Evolutionary conservation across 2,113 vertebrate species (phyloP), one percentile per base, ranked within the genome.

Genomic region (Halichoeres trimaculatus): DNA sequence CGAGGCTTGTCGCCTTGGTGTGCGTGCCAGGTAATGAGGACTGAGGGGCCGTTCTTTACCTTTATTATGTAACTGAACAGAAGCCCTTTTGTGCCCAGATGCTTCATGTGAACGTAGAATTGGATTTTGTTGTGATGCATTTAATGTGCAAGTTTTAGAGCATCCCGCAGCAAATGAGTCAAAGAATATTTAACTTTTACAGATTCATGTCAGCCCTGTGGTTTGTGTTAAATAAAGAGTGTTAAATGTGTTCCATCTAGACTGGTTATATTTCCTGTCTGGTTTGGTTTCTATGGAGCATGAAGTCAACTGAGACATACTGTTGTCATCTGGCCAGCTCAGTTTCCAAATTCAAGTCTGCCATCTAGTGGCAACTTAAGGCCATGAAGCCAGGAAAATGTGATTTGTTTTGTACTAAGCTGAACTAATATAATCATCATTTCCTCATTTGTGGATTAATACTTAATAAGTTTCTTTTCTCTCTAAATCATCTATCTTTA

Each of bases 301-400:
- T 78, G 56, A 24, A 61, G 55, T 72, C 60, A 60, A 45, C 34
- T 48, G 65, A 52, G 45, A 52, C 45, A 19, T 0, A 36, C 14
- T 53, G 55, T 36, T 76, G 54, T 68, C 56, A 60, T 6, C 10
- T 17, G 11, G 47, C 55, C 64, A 58, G 57, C 43, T 41, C 54
- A 36, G n/a, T 85, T 91, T 91, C 70, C 26, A 91, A 64, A 87
- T 84, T 89, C 93, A 94, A 93, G 85, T 86, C 83, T 93, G 93
- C 91, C 93, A 94, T 91, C 94, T 94, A 89, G 92, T 93, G 94
- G 91, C 36, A 34, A 0, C 10, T 84, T 22, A 30, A 13, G 24
- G 54, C n/a, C 74, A 47, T n/a, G n/a, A 68, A 34, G 34, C 24
- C 23, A 14, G 43, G 8, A 51, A 65, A 36, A 40, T 1, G 6